Evolutionary conservation across 2,888 invertebrate genomes (phyloP).

Genomic region (Erebia epiphron): DNA sequence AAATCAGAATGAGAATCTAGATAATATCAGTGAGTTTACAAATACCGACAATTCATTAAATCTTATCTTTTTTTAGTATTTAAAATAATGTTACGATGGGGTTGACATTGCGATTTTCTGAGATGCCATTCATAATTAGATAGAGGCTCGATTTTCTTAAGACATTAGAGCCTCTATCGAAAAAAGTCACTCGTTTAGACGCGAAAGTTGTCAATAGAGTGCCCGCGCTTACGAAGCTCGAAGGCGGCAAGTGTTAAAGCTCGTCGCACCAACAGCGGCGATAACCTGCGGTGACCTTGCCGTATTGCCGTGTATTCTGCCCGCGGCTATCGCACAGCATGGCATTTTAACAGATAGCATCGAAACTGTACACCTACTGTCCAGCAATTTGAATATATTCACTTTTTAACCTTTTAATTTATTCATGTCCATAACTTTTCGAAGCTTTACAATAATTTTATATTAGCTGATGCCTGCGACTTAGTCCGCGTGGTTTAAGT

Average conservation of each 20-base stretch:
- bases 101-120: too few relatives aligned
- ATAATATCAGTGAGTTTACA: too few relatives aligned
- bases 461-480: too few relatives aligned
- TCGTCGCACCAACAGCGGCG: conserved; percentile 51
- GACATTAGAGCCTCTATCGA: too few relatives aligned
- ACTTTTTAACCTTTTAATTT: background rate
- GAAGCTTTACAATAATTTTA: background rate
- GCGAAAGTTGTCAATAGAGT: conserved; percentile 8
- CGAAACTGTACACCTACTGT: conserved; percentile 4
- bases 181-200: conserved; percentile 2
- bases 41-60: too few relatives aligned
- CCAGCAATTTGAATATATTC: conserved; percentile 1
- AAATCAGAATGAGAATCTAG: too few relatives aligned
- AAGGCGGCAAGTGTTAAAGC: conserved; percentile 58
- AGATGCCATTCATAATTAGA: too few relatives aligned
- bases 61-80: too few relatives aligned
- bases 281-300: conserved; percentile 71
- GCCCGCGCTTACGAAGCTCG: conserved; percentile 8
- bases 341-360: conserved; percentile 14
- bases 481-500: too few relatives aligned
- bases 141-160: too few relatives aligned
- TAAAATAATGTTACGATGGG: too few relatives aligned
- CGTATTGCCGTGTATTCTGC: conserved; percentile 37
- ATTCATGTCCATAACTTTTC: background rate
- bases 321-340: conserved; percentile 14